Base-by-base conservation (phyloP, 2,113 vertebrate genomes). In the Formicarius rufipectus region DNA sequence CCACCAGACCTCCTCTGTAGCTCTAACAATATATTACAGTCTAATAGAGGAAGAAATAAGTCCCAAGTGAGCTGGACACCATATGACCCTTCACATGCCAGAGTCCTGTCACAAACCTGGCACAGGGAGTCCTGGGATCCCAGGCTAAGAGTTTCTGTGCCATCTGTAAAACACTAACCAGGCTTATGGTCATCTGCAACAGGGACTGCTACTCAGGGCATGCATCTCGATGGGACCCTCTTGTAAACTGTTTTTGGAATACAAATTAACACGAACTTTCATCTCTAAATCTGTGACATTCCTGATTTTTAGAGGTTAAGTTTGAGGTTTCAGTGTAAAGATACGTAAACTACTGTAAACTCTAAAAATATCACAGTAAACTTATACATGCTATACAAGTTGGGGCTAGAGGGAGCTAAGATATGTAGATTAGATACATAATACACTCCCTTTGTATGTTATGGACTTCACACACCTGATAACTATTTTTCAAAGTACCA, bases 301-400 rank as follows among this genome's bases (percentile, higher is more conserved):
- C 19, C 22, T 8, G 1, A 45, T n/a, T 86, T 50, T 56, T 64
- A 42, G 53, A 47, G 16, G 16, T 52, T 10, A 72, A 33, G 27
- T 47, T 74, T 56, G 27, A 81, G 17, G 25, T 12, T 49, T 81
- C 62, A 56, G 24, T 5, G 31, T 71, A 66, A 24, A 45, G 28
- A 58, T 4, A 74, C 8, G 20, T 25, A 77, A 81, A 21, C 19
- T 49, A 62, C 7, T 31, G n/a, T 1, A 55, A 0, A 4, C 7
- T 72, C 13, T 76, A 30, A 86, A 90, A 76, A 52, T 12, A 59
- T 7, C 23, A 7, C 1, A 17, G 28, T 45, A 71, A 89, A 71
- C 12, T 56, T 85, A 21, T 1, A 47, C 17, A 25, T 31, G 21
- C 56, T 49, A 15, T 12, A 35, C 15, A 71, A 69, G 7, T 1